Conservation (phyloP, 2,888 invertebrate genomes). For the Andrena fulva region DNA sequence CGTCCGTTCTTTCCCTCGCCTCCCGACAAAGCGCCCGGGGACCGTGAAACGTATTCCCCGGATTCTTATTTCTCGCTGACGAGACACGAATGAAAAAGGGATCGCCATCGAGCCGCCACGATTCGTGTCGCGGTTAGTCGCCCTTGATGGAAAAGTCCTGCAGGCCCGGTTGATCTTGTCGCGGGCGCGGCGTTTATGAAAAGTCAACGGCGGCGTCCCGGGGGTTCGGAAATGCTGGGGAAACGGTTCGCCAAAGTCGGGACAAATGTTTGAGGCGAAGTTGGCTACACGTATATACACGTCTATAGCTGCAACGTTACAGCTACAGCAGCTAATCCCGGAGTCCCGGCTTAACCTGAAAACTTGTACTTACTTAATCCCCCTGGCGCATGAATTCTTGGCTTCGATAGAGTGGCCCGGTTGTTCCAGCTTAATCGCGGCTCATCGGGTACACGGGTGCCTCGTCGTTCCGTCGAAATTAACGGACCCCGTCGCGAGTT, state of each 20-base stretch:
- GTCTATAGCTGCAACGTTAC: conserved; percentile 52
- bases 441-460: conserved; percentile 29
- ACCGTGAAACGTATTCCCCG: conserved; percentile 23
- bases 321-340: conserved; percentile 67
- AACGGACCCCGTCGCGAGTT: conserved; percentile 28
- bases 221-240: conserved; percentile 27
- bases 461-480: conserved; percentile 32
- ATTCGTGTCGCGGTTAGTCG: background rate
- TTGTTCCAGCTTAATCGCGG: conserved; percentile 45
- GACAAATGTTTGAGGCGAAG: conserved; percentile 67
- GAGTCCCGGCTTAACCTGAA: conserved; percentile 74
- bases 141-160: no score
- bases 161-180: background rate
- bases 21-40: conserved; percentile 38
- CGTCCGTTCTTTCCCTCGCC: conserved; percentile 27
- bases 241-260: conserved; percentile 31
- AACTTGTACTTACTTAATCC: conserved; percentile 74
- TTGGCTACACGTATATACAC: conserved; percentile 40
- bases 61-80: conserved; percentile 5
- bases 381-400: conserved; percentile 66
- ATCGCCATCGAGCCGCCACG: background rate
- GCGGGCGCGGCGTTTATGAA: background rate
- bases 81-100: background rate
- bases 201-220: conserved; percentile 6
- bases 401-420: conserved; percentile 47